A percentile compares a stretch with the other conserved stretches of the same genome.
Evolutionary conservation across 2,113 vertebrate genomes (phyloP).

Genomic region (Heterotis niloticus): DNA sequence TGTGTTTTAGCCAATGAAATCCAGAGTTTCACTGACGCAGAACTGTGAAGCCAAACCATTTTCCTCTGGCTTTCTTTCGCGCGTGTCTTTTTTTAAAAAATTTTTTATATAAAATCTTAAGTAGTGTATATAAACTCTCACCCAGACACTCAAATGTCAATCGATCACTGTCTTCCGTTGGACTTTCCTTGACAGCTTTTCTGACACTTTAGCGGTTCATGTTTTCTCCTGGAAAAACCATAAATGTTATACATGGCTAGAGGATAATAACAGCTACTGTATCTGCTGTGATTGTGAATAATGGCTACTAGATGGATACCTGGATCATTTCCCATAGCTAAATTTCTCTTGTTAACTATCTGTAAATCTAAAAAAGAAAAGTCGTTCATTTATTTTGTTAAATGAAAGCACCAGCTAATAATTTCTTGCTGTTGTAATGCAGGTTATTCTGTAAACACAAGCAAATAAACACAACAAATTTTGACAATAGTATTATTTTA

Average conservation of each 20-base stretch:
- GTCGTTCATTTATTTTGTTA: neutral
- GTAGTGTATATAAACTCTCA: neutral
- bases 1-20: constrained; percentile 15
- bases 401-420: too few relatives aligned
- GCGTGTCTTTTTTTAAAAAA: neutral
- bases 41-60: neutral
- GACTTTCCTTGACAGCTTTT: neutral
- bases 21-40: neutral
- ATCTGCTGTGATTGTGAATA: neutral
- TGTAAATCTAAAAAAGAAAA: neutral
- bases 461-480: too few relatives aligned
- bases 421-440: too few relatives aligned
- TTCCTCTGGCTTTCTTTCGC: neutral
- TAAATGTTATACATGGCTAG: neutral
- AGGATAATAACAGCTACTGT: neutral
- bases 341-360: neutral
- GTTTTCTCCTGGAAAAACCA: neutral
- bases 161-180: neutral
- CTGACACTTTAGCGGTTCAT: neutral
- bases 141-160: neutral
- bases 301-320: neutral
- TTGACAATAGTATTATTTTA: too few relatives aligned
- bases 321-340: neutral
- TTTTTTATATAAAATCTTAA: neutral
- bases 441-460: too few relatives aligned